Percentiles rank a stretch among this genome's conserved stretches.
These are phyloP conservation scores for Lumbricus terrestris DNA, from an alignment of 2,888 invertebrate species.

Conservation along the genomic window DNA sequence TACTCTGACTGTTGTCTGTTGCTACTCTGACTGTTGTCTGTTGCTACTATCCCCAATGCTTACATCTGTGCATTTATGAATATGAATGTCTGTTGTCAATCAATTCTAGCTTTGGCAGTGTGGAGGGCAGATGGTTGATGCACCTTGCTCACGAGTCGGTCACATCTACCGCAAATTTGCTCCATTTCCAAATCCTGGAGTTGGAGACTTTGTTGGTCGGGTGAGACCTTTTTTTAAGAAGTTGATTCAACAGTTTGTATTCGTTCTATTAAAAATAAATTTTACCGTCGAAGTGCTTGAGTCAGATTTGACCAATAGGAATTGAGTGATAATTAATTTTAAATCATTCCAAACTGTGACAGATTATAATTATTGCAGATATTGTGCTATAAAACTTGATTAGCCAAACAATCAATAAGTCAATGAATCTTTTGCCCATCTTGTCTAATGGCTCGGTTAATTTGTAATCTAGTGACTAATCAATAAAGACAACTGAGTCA, in stretches of 20 bases:
- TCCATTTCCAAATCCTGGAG: conserved; percentile 81
- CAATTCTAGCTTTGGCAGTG: conserved; percentile 80
- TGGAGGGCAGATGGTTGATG: conserved; percentile 85
- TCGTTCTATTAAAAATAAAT: no score
- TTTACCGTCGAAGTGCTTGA: no score
- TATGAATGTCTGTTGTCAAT: background rate
- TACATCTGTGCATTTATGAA: background rate
- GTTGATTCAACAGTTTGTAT: no score
- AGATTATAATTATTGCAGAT: no score
- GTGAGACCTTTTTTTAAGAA: conserved; percentile 42
- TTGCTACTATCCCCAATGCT: background rate
- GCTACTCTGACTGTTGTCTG: background rate
- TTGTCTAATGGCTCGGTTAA: no score
- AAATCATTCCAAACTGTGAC: background rate
- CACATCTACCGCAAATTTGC: conserved; percentile 69
- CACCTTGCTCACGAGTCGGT: conserved; percentile 87
- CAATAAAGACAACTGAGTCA: background rate
- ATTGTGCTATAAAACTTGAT: background rate
- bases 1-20: no score
- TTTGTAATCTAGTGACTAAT: background rate
- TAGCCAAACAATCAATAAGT: background rate
- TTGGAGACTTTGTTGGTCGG: conserved; percentile 80
- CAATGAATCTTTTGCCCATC: background rate
- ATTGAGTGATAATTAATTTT: background rate
- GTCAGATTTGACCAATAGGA: background rate